Conservation (phyloP, 2,797 vertebrate genomes). For the Sebastes umbrosus region DNA sequence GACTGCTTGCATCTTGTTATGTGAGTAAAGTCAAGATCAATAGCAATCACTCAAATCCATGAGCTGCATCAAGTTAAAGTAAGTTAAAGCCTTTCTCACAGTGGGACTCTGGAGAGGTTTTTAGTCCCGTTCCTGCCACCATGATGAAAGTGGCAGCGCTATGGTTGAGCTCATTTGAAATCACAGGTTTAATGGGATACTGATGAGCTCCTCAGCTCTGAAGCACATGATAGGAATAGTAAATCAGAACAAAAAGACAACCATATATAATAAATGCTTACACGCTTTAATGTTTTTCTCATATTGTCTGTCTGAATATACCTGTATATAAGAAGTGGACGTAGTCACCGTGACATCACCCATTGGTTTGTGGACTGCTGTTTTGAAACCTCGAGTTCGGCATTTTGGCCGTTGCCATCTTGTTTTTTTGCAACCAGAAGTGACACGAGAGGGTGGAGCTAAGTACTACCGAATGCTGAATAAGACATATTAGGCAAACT, state of each 20-base stretch:
- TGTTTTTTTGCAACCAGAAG: no score
- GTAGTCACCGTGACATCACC: neutral
- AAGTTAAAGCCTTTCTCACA: neutral
- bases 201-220: neutral
- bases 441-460: no score
- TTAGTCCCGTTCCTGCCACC: neutral
- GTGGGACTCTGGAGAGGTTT: neutral
- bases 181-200: neutral
- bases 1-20: neutral
- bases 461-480: no score
- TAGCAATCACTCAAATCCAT: neutral
- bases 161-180: slow-evolving; percentile 10
- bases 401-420: no score
- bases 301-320: neutral
- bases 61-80: neutral
- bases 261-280: neutral
- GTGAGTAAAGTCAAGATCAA: neutral
- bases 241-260: neutral
- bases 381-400: no score
- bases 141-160: neutral
- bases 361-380: no score
- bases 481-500: no score
- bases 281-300: no score
- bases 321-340: neutral
- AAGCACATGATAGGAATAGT: neutral